Evolutionary conservation across 2,797 vertebrate species (phyloP), one percentile per base, ranked within the genome.

Genomic region (Fringilla coelebs): DNA sequence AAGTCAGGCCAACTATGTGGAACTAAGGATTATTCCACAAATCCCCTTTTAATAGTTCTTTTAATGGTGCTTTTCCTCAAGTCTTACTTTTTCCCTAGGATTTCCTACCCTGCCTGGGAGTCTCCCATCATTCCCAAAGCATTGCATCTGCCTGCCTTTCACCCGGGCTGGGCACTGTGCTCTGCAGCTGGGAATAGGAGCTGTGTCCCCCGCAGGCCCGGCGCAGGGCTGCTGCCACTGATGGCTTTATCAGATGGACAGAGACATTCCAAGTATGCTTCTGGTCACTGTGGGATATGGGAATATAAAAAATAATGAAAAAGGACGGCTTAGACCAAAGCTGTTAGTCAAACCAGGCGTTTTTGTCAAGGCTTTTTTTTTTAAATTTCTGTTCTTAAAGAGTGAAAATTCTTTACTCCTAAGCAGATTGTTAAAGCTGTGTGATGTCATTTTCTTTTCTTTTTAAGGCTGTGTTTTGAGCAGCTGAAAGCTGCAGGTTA

Each of bases 201-300:
- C 81, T 52, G 21, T 49, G 51, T 86, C 66, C 74, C 76, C 63
- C 2, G 1, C 1, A 17, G 63, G 55, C 85, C 60, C 2, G 0
- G 52, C 0, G 1, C 0, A 0, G 85, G 79, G 85, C 79, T 92
- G 67, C 51, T 46, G 92, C 87, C 28, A 49, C 80, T 92, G 93
- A 97, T 97, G 94, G 96, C 82, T 97, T 97, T 97, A 97, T 97
- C 96, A 97, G 94, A 97, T 96, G 94, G 93, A 95, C 95, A 95
- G 91, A 98, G 90, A 89, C 96, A 96, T 97, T 97, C 88, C 90
- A 96, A 94, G 72, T 96, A 97, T 97, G 90, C 85, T 92, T 94
- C 94, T 96, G 92, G 96, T 93, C 96, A 93, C 88, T 91, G 88
- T 95, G 96, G 92, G 57, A 92, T 96, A 86, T 85, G 91, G 85